Percentiles rank a stretch among this genome's conserved stretches.
Evolutionary conservation across 2,797 vertebrate species (phyloP).

Genomic region (Buceros bicornis): DNA sequence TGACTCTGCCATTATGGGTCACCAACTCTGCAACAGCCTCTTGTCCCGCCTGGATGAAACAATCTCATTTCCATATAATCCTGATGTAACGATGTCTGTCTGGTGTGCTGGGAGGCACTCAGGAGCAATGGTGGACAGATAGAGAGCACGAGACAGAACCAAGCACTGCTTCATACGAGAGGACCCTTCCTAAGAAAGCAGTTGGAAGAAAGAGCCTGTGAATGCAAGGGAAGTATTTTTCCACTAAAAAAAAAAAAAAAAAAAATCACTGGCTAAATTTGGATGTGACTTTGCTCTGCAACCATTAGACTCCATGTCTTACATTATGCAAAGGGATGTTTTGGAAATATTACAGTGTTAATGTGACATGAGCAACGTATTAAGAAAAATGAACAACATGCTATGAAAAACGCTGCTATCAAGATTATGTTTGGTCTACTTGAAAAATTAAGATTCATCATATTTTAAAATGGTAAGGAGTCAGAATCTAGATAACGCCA

Average conservation of each 20-base stretch:
- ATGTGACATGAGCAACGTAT: neutral
- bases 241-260: neutral
- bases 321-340: neutral
- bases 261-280: neutral
- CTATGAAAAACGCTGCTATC: neutral
- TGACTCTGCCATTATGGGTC: neutral
- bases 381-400: neutral
- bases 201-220: neutral
- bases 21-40: neutral
- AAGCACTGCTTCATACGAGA: neutral
- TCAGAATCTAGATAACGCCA: neutral
- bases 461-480: neutral
- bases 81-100: neutral
- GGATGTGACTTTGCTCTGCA: neutral
- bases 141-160: neutral
- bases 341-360: neutral
- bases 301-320: neutral
- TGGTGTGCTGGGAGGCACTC: neutral
- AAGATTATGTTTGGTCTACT: neutral
- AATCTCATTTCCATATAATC: neutral
- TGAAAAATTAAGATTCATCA: neutral
- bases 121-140: neutral
- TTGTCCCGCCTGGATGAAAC: neutral
- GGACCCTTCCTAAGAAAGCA: neutral
- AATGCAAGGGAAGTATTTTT: neutral